A percentile compares a stretch with the other conserved stretches of the same genome.
Conservation (phyloP, 2,888 invertebrate species). For the Drosophila mimica region DNA sequence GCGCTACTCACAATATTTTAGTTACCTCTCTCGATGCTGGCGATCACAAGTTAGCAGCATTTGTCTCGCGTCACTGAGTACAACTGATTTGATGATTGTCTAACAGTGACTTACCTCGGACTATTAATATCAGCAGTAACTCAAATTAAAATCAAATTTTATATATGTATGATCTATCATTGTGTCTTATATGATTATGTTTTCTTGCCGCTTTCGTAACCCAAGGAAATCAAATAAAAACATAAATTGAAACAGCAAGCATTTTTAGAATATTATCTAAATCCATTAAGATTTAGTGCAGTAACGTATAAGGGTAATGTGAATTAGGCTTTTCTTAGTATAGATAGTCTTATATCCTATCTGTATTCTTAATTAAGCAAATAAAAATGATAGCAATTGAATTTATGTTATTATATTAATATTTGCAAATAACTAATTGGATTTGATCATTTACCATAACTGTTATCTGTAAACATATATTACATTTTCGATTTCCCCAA, state of each 20-base stretch:
- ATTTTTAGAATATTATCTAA: background rate
- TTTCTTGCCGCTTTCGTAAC: background rate
- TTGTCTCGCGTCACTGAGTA: constrained; percentile 35
- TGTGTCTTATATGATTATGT: background rate
- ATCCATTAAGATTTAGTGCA: background rate
- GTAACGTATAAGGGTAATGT: background rate
- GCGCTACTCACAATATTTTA: constrained; percentile 22
- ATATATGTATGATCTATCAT: background rate
- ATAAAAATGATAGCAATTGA: background rate
- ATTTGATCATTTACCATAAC: background rate
- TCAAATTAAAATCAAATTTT: background rate
- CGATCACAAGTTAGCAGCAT: constrained; percentile 15
- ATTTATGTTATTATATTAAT: background rate
- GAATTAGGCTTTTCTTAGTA: background rate
- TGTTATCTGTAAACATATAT: background rate
- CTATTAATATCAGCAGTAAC: constrained; percentile 3
- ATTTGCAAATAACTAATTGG: background rate
- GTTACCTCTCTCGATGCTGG: constrained; percentile 33
- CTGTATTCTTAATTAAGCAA: background rate
- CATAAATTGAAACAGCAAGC: background rate
- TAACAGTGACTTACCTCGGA: constrained; percentile 29
- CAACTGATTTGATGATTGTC: constrained; percentile 28
- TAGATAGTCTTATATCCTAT: background rate
- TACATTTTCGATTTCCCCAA: background rate
- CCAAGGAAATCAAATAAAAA: background rate